Percentiles rank a stretch among this genome's conserved stretches.
Conservation (phyloP, 2,888 invertebrate genomes). For the Pandemis heparana region DNA sequence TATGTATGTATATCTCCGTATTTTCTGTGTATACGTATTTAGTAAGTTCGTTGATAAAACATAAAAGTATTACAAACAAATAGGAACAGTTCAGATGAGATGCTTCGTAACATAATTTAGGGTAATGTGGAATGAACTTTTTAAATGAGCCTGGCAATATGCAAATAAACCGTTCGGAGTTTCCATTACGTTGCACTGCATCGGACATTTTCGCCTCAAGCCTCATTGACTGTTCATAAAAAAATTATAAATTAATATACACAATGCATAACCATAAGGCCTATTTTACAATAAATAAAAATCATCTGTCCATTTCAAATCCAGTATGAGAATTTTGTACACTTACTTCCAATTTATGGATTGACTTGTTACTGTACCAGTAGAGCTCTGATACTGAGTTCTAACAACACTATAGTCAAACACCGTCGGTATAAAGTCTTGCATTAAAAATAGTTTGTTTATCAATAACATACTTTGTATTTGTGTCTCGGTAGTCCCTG, state of each 20-base stretch:
- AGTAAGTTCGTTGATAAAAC: background rate
- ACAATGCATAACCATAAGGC: background rate
- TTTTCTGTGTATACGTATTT: no score
- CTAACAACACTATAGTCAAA: no score
- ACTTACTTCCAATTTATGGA: no score
- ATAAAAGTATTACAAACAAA: background rate
- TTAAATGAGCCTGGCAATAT: slow-evolving; percentile 36
- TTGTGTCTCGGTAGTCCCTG: no score
- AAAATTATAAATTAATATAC: slow-evolving; percentile 1
- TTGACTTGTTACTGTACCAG: no score
- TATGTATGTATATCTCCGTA: no score
- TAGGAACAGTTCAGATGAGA: background rate
- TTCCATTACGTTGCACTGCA: slow-evolving; percentile 18
- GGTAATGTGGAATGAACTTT: slow-evolving; percentile 15
- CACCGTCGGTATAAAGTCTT: no score
- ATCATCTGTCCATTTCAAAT: no score
- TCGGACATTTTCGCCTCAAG: slow-evolving; percentile 13
- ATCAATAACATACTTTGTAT: no score
- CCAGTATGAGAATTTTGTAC: no score
- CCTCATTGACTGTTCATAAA: slow-evolving; percentile 2
- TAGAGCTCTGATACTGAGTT: no score
- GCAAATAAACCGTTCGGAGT: slow-evolving; percentile 27
- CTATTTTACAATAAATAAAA: background rate
- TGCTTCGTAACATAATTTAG: slow-evolving; percentile 17
- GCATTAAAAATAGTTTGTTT: no score